Base-by-base conservation (phyloP, 2,888 invertebrate species). In the Drosophila mettleri region DNA sequence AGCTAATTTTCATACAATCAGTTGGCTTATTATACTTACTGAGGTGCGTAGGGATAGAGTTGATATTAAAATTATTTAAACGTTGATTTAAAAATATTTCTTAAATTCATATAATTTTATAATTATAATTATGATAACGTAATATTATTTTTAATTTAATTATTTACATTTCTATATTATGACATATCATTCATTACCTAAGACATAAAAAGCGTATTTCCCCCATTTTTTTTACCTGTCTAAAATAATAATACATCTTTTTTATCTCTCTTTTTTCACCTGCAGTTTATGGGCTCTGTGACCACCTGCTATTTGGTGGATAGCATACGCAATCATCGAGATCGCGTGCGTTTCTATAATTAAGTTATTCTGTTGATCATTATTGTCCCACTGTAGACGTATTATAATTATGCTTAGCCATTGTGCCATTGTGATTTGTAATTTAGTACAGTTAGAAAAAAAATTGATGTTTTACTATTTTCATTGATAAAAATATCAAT, bases 311-410 rank as follows among this genome's bases (percentile, higher is more conserved):
- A 89, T 58, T 61, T 91, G 68, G 86, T 89, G 52, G 90, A 90
- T 62, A 89, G 91, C 64, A 81, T 91, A 83, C 82, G 90, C 73
- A 89, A 86, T 74, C 82, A 89, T 62, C 74, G 88, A 33, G 90
- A 90, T 78, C 90, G 90, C 45, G 82, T 87, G 73, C 83, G 89
- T 46, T 90, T 90, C 78, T 90, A 87, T 81, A 90, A 86, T 62
- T 91, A 76, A 77, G 16, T 20, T 43, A 22, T 57, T 62, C 59
- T 67, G 49, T 65, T 75, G 45, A 41, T 59, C 60, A 16, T 60
- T 49, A 18, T 59, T 55, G 45, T 39, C 49, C 53, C 22, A 29
- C 24, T 61, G 27, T 33, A 33, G 14, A 43, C 45, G 58, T 72
- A 65, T 69, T 78, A 66, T 63, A 61, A 55, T 69, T 51, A 67